These are phyloP conservation scores for Clunio marinus DNA, from an alignment of 2,888 invertebrate genomes.

Conservation along the genomic window DNA sequence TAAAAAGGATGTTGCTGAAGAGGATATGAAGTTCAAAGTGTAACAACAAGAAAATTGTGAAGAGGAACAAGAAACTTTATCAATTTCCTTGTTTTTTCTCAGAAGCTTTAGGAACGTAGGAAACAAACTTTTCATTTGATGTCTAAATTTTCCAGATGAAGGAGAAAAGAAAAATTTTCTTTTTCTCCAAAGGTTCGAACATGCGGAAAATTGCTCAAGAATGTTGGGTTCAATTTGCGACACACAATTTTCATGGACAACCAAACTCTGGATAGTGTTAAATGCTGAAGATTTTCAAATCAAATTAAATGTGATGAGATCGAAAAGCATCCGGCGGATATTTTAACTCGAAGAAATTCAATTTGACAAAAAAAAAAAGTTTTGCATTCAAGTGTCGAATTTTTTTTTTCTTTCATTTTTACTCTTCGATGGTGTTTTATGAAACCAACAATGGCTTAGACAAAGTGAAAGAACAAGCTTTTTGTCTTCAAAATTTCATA, in stretches of 20 bases:
- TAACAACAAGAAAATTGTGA: slow-evolving; percentile 23
- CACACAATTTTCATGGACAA: neutral
- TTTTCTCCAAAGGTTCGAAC: slow-evolving; percentile 23
- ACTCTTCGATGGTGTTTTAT: too few relatives aligned
- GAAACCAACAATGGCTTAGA: too few relatives aligned
- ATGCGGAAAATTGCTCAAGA: slow-evolving; percentile 38
- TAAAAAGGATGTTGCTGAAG: neutral
- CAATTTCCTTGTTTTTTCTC: slow-evolving; percentile 28
- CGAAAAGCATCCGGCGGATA: neutral
- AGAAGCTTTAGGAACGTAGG: neutral
- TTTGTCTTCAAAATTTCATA: too few relatives aligned
- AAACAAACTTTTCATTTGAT: slow-evolving; percentile 30
- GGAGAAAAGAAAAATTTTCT: slow-evolving; percentile 12
- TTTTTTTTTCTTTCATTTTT: too few relatives aligned
- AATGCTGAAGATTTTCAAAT: slow-evolving; percentile 1
- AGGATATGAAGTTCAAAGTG: slow-evolving; percentile 37
- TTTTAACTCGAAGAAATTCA: neutral
- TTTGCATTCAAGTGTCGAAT: slow-evolving; percentile 11
- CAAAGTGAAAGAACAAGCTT: too few relatives aligned
- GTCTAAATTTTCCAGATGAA: slow-evolving; percentile 39
- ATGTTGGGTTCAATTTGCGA: slow-evolving; percentile 35
- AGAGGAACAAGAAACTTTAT: slow-evolving; percentile 34
- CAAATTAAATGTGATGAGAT: slow-evolving; percentile 8
- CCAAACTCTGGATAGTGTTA: slow-evolving; percentile 4
- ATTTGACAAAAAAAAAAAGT: slow-evolving; percentile 13